These are phyloP conservation scores for Stegophylla sp. DNA, from an alignment of 2,888 invertebrate genomes.

Conservation along the genomic window DNA sequence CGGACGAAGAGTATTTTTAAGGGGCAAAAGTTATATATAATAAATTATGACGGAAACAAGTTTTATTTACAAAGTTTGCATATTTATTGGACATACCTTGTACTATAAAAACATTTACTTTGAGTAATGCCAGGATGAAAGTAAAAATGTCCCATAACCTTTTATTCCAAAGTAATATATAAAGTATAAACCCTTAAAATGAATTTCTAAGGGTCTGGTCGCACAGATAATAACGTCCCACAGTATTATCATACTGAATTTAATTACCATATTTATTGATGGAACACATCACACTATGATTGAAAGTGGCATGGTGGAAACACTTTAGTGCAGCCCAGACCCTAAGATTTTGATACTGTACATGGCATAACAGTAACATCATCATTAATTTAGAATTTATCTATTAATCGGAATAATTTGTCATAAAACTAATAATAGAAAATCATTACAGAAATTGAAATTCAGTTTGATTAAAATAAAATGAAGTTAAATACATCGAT, in stretches of 20 bases:
- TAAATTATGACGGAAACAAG: too few relatives aligned
- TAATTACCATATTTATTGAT: too few relatives aligned
- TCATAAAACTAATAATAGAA: background rate
- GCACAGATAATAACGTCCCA: too few relatives aligned
- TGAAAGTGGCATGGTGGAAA: too few relatives aligned
- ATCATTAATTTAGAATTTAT: background rate
- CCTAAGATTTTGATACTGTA: conserved; percentile 32
- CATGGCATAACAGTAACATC: conserved; percentile 25
- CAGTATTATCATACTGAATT: too few relatives aligned
- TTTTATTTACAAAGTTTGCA: too few relatives aligned
- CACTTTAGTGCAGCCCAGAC: too few relatives aligned
- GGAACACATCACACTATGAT: too few relatives aligned
- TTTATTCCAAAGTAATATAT: conserved; percentile 6
- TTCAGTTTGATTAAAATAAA: background rate
- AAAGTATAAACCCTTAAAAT: conserved; percentile 34
- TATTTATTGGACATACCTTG: too few relatives aligned
- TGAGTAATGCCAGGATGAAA: conserved; percentile 19
- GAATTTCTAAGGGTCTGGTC: too few relatives aligned
- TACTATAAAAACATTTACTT: background rate
- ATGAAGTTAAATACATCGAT: background rate
- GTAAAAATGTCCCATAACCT: conserved; percentile 36
- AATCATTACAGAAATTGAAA: background rate
- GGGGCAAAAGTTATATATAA: too few relatives aligned
- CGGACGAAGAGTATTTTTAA: too few relatives aligned
- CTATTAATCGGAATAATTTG: background rate